Conservation (phyloP, 2,797 vertebrate genomes). For the Astyanax mexicanus region DNA sequence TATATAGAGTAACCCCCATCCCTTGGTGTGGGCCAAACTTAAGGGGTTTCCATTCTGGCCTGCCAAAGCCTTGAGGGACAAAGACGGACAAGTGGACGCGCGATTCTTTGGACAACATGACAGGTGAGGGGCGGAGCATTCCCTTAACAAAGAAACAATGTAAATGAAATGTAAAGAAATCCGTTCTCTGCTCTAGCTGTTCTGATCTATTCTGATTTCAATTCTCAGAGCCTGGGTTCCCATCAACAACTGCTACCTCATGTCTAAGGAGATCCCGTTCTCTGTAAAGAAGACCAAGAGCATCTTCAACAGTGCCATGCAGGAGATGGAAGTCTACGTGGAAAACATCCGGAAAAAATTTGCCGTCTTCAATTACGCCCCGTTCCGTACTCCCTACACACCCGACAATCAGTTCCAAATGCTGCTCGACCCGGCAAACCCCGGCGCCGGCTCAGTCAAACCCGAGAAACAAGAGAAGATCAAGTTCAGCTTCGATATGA, state of each 20-base stretch:
- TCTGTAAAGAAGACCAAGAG: constrained; percentile 99
- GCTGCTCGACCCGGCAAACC: constrained; percentile 91
- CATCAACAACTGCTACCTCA: constrained; percentile 99
- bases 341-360: constrained; percentile 97
- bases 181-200: not conserved
- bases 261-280: constrained; percentile 99
- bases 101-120: constrained; percentile 99
- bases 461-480: constrained; percentile 95
- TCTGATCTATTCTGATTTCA: not conserved
- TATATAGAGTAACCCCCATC: constrained; percentile 95
- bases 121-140: constrained; percentile 79
- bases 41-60: constrained; percentile 99
- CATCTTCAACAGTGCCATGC: constrained; percentile 99
- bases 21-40: constrained; percentile 98
- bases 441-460: constrained; percentile 88
- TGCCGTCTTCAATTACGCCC: constrained; percentile 96
- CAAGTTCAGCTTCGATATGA: constrained; percentile 97
- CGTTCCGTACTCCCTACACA: constrained; percentile 95
- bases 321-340: constrained; percentile 99
- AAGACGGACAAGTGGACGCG: constrained; percentile 97
- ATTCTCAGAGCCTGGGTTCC: constrained; percentile 93
- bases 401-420: constrained; percentile 98
- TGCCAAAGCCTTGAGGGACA: constrained; percentile 97
- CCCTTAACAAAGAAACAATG: not conserved
- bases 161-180: not conserved